Evolutionary conservation across 2,888 invertebrate species (phyloP).

Genomic region (Cheiracanthium punctorium): DNA sequence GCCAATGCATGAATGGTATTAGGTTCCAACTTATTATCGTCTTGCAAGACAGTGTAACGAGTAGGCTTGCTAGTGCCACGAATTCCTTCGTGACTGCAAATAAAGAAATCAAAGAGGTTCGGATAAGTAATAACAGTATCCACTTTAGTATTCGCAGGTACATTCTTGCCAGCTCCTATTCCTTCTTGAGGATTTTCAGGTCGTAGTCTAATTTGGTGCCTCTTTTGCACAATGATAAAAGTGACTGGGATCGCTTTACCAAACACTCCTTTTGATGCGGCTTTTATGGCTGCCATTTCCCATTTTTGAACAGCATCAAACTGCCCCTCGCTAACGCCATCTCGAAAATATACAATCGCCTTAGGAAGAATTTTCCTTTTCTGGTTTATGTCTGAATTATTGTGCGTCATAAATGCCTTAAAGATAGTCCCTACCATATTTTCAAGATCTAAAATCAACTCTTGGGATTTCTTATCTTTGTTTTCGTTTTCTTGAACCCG

Average conservation of each 20-base stretch:
- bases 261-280: constrained; percentile 82
- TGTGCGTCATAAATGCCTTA: constrained; percentile 71
- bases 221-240: constrained; percentile 95
- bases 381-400: too few relatives aligned
- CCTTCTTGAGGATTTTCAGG: constrained; percentile 66
- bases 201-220: constrained; percentile 89
- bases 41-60: constrained; percentile 71
- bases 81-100: constrained; percentile 82
- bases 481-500: constrained; percentile 81
- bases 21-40: constrained; percentile 71
- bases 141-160: constrained; percentile 90
- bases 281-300: constrained; percentile 78
- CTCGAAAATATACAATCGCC: constrained; percentile 84
- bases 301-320: constrained; percentile 80
- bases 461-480: constrained; percentile 78
- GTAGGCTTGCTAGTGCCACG: constrained; percentile 75
- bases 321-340: constrained; percentile 92
- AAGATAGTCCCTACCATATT: constrained; percentile 83
- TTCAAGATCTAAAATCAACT: constrained; percentile 85
- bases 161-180: constrained; percentile 80
- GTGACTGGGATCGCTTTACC: constrained; percentile 86
- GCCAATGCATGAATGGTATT: constrained; percentile 72
- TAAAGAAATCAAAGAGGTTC: constrained; percentile 89
- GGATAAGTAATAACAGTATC: constrained; percentile 91
- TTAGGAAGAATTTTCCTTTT: constrained; percentile 77